phyloP scores from a whole-genome alignment of 1,140 invertebrate genomes.

The Hyles euphorbiae region DNA sequence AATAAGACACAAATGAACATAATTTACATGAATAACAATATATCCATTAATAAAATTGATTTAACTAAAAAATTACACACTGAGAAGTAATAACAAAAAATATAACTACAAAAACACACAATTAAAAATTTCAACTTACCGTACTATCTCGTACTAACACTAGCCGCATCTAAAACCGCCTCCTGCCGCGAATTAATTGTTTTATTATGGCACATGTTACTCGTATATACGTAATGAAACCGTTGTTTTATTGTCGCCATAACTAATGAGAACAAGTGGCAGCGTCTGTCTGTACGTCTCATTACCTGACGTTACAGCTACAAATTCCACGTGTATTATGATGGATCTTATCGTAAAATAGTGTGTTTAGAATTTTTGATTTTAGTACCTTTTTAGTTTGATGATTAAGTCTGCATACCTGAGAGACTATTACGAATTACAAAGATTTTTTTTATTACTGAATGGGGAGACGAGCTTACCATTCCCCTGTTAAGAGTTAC shows the following conservation, averaged over 20 bases:
- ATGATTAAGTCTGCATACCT: neutral
- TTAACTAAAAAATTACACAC: neutral
- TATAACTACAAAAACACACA: no score
- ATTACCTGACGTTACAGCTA: no score
- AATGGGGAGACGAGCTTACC: no score
- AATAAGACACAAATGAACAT: no score
- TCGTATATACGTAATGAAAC: conserved; percentile 9
- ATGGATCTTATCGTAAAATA: conserved; percentile 1
- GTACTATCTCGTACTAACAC: neutral
- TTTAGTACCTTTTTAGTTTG: neutral
- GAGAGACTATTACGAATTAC: no score
- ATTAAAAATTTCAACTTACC: neutral
- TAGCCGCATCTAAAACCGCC: conserved; percentile 6
- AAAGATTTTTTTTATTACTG: no score
- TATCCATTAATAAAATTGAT: neutral
- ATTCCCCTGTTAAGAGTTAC: no score
- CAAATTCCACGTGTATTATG: neutral
- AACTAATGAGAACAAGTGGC: conserved; percentile 5
- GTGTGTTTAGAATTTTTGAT: neutral
- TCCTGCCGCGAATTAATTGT: conserved; percentile 44
- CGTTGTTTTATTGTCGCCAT: conserved; percentile 4
- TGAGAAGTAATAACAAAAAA: no score
- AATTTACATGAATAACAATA: no score
- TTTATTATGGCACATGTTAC: conserved; percentile 15
- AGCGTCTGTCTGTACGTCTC: neutral